Evolutionary conservation across 2,888 invertebrate genomes (phyloP).

Genomic region (Caenorhabditis becei): DNA sequence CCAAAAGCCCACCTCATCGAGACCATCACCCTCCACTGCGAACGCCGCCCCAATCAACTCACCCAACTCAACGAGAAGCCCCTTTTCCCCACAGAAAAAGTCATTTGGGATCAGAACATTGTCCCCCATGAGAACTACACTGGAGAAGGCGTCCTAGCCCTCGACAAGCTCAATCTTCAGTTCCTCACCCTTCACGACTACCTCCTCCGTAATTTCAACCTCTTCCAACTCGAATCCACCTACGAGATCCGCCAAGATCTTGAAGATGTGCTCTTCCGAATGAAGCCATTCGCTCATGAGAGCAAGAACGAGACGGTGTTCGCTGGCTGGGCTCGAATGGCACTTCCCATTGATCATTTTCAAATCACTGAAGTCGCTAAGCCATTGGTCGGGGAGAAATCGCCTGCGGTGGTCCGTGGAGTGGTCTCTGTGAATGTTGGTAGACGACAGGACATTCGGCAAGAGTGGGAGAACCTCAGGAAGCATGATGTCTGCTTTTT

Average conservation of each 20-base stretch:
- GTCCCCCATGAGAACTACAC: conserved; percentile 98
- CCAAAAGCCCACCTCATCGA: conserved; percentile 91
- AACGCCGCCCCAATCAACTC: conserved; percentile 84
- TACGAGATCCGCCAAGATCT: conserved; percentile 99
- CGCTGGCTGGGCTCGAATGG: conserved; percentile 99
- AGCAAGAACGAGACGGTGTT: conserved; percentile 85
- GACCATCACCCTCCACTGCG: conserved; percentile 84
- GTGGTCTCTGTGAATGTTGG: conserved; percentile 95
- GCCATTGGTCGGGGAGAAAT: conserved; percentile 88
- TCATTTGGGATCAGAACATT: conserved; percentile 99
- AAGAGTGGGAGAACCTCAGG: conserved; percentile 96
- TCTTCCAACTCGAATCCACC: conserved; percentile 97
- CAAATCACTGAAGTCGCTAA: conserved; percentile 90
- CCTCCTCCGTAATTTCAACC: conserved; percentile 94
- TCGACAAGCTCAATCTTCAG: conserved; percentile 97
- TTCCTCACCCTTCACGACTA: conserved; percentile 99
- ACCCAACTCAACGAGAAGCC: conserved; percentile 98
- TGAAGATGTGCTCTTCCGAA: conserved; percentile 94
- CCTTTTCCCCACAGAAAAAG: conserved; percentile 96
- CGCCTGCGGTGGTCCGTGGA: conserved; percentile 95
- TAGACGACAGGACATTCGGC: conserved; percentile 92
- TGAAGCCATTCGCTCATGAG: conserved; percentile 91
- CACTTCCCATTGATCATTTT: conserved; percentile 93
- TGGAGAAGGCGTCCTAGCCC: conserved; percentile 91
- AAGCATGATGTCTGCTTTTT: conserved; percentile 99